Conservation (phyloP, 2,113 vertebrate species). For the Colaptes auratus region DNA sequence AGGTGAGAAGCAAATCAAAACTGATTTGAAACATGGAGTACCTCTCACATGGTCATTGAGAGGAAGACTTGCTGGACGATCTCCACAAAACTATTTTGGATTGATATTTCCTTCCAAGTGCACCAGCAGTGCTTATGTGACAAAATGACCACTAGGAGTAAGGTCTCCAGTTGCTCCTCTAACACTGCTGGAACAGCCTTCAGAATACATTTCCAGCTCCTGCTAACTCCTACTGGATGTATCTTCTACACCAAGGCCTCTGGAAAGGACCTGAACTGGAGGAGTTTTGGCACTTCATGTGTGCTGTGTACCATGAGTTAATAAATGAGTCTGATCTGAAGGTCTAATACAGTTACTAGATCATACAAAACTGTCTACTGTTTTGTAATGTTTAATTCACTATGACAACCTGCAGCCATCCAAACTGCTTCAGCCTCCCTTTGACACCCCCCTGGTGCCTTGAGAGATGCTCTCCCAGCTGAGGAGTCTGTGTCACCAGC, state of each 20-base stretch:
- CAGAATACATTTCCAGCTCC: neutral
- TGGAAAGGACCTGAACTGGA: neutral
- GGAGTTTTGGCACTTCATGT: neutral
- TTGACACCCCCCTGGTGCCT: neutral
- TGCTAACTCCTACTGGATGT: neutral
- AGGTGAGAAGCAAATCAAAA: neutral
- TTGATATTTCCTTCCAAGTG: neutral
- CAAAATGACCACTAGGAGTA: neutral
- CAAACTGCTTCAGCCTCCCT: neutral
- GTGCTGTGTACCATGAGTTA: neutral
- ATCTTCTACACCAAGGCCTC: neutral
- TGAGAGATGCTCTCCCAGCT: neutral
- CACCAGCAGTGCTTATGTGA: rapidly evolving
- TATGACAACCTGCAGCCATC: neutral
- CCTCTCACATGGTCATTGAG: neutral
- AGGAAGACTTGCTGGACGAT: neutral
- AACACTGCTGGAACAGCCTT: neutral
- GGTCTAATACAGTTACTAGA: neutral
- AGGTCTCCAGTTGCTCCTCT: neutral
- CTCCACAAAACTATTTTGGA: neutral
- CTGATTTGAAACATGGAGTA: neutral
- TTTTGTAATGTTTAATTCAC: neutral
- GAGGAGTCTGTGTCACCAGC: neutral
- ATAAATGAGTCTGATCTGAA: neutral
- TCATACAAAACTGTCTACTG: neutral